Evolutionary conservation across 2,888 invertebrate genomes (phyloP).

Genomic region (Idaea straminata): DNA sequence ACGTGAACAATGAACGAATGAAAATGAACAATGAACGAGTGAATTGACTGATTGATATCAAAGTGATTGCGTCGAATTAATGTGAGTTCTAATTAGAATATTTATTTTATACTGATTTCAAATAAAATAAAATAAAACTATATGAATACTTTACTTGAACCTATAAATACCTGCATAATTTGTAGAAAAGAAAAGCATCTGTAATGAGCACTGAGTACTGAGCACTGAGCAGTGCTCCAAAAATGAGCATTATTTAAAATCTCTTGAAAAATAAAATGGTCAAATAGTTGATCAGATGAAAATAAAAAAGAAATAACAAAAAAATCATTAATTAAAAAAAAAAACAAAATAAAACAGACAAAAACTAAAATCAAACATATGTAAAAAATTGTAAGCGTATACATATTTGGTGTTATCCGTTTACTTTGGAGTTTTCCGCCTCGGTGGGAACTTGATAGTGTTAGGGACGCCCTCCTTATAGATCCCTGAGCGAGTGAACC

Average conservation of each 20-base stretch:
- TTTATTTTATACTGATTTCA: constrained; percentile 21
- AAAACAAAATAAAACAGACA: no score
- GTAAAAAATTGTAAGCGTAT: no score
- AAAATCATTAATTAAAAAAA: no score
- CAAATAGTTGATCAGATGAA: no score
- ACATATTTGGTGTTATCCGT: not conserved
- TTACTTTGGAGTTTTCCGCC: constrained; percentile 28
- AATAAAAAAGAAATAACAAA: no score
- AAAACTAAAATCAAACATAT: no score
- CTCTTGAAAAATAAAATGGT: no score
- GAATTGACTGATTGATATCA: constrained; percentile 22
- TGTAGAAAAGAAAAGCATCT: no score
- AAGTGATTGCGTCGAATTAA: constrained; percentile 13
- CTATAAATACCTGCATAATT: no score
- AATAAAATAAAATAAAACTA: not conserved
- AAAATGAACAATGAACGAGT: constrained; percentile 18
- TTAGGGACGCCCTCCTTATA: constrained; percentile 56
- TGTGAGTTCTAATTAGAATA: constrained; percentile 19
- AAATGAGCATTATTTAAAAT: no score
- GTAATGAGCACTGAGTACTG: no score
- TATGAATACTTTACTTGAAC: not conserved
- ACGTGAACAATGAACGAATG: constrained; percentile 10
- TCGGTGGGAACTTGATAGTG: constrained; percentile 60
- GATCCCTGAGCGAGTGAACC: constrained; percentile 50
- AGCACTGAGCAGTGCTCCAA: no score